These are phyloP conservation scores for Sylvia atricapilla DNA, from an alignment of 2,113 vertebrate species.

Conservation along the genomic window DNA sequence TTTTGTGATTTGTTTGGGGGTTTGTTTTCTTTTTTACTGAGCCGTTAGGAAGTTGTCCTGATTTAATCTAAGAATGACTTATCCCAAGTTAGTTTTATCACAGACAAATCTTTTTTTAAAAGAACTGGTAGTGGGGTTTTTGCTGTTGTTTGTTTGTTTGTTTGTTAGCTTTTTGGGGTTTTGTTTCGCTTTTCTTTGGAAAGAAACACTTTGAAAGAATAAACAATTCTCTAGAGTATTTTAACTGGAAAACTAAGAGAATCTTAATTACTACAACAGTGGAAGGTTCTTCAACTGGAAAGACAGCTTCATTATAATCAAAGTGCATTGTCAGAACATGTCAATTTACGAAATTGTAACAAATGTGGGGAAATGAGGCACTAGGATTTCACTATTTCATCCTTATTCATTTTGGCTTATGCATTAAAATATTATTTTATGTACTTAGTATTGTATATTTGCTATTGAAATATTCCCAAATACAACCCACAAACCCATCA, in stretches of 20 bases:
- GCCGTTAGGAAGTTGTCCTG: not conserved
- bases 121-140: not conserved
- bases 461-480: not conserved
- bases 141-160: not conserved
- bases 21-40: not conserved
- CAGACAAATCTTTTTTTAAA: not conserved
- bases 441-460: not conserved
- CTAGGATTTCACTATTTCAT: not conserved
- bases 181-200: not conserved
- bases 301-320: constrained; percentile 15
- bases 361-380: not conserved
- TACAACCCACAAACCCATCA: not conserved
- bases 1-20: not conserved
- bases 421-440: not conserved
- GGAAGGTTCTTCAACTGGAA: not conserved
- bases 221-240: not conserved
- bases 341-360: not conserved
- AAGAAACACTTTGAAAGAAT: not conserved
- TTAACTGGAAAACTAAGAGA: not conserved
- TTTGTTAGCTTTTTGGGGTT: not conserved
- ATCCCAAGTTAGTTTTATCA: not conserved
- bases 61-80: not conserved
- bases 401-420: not conserved
- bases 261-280: not conserved
- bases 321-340: not conserved